Percentiles rank a stretch among this genome's conserved stretches.
Conservation (phyloP, 2,113 vertebrate genomes). For the Triplophysa siluroides region DNA sequence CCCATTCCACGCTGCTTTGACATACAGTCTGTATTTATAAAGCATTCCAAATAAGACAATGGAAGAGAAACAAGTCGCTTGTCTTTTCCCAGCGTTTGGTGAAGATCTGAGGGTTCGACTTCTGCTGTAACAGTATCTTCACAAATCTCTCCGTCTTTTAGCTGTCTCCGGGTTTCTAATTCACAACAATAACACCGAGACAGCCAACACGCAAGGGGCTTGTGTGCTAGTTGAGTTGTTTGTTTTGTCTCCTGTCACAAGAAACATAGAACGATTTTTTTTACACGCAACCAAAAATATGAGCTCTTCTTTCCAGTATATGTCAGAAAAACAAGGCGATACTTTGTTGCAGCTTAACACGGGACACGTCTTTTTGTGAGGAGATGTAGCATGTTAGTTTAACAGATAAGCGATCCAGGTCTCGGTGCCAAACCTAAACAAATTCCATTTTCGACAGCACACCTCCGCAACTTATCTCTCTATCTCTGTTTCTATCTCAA, state of each 20-base stretch:
- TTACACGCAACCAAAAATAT: constrained; percentile 41
- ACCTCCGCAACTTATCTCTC: constrained; percentile 62
- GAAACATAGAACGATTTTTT: constrained; percentile 38
- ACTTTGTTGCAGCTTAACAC: constrained; percentile 65
- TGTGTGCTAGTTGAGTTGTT: constrained; percentile 66
- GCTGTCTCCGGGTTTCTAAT: constrained; percentile 63
- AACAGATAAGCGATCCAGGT: constrained; percentile 73
- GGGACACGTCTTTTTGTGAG: constrained; percentile 61
- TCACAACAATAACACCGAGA: constrained; percentile 64
- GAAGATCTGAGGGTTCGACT: constrained; percentile 49
- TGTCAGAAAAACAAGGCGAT: constrained; percentile 68
- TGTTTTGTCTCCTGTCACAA: constrained; percentile 74
- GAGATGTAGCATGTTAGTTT: constrained; percentile 71
- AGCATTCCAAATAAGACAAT: constrained; percentile 40
- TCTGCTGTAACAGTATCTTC: constrained; percentile 55
- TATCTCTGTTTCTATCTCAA: constrained; percentile 71
- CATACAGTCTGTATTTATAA: constrained; percentile 19
- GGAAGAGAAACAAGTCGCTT: constrained; percentile 30
- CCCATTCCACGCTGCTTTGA: background rate
- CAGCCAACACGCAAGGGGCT: constrained; percentile 50
- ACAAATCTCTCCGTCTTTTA: constrained; percentile 59
- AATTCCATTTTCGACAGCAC: constrained; percentile 76
- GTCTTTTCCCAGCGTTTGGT: constrained; percentile 39
- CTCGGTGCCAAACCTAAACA: constrained; percentile 75
- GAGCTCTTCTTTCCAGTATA: constrained; percentile 54